phyloP scores from a whole-genome alignment of 2,113 vertebrate species.

The Bagarius yarrelli region DNA sequence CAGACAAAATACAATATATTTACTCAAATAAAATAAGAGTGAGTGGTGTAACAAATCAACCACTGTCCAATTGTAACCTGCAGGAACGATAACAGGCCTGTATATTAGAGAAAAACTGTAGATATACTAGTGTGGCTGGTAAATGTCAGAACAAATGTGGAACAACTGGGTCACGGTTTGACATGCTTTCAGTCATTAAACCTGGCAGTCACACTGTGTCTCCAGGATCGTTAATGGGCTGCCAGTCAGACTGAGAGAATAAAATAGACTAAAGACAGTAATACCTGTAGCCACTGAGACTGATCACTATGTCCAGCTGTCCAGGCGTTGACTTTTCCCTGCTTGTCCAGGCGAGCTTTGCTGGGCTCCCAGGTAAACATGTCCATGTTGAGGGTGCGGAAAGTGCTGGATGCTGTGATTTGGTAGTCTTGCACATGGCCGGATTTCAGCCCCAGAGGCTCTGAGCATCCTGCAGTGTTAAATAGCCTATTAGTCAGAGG shows the following conservation, averaged over 20 bases:
- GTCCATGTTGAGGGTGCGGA: conserved; percentile 97
- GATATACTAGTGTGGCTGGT: neutral
- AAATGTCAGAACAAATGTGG: conserved; percentile 5
- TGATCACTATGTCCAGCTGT: conserved; percentile 95
- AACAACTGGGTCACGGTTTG: conserved; percentile 19
- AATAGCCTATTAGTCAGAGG: conserved; percentile 19
- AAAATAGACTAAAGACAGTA: neutral
- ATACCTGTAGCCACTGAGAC: conserved; percentile 96
- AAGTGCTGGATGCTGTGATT: conserved; percentile 91
- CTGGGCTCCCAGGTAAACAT: conserved; percentile 98
- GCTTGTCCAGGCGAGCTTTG: conserved; percentile 94
- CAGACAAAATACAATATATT: no score
- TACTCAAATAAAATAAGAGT: no score
- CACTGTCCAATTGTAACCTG: neutral
- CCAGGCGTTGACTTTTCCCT: conserved; percentile 98
- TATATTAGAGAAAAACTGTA: neutral
- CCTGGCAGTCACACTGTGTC: neutral
- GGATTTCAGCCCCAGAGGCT: conserved; percentile 96
- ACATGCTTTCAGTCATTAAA: conserved; percentile 22
- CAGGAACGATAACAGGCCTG: neutral
- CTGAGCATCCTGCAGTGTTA: conserved; percentile 84
- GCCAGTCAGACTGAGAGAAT: conserved; percentile 6
- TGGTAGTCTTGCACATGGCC: conserved; percentile 96
- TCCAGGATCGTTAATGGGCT: conserved; percentile 1
- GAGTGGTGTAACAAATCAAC: neutral